phyloP scores from a whole-genome alignment of 2,113 vertebrate species.

The Equus przewalskii region DNA sequence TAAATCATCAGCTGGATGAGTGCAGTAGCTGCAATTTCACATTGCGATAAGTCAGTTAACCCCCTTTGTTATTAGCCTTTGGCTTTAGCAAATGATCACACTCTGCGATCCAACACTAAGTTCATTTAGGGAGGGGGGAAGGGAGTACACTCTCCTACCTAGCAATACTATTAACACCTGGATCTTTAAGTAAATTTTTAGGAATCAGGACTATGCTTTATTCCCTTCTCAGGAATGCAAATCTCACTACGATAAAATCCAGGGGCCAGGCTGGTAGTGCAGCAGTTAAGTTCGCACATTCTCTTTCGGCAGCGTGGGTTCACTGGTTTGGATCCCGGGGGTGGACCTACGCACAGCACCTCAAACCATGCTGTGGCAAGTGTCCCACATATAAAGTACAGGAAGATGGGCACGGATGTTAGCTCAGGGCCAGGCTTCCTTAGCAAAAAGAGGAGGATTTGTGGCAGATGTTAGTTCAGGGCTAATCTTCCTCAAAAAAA shows the following conservation, averaged over 20 bases:
- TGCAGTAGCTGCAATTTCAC: conserved; percentile 73
- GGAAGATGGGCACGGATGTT: too few relatives aligned
- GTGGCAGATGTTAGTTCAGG: too few relatives aligned
- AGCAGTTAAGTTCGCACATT: too few relatives aligned
- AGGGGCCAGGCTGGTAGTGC: background rate
- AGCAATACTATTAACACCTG: conserved; percentile 30
- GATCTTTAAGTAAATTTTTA: conserved; percentile 34
- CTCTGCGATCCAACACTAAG: conserved; percentile 60
- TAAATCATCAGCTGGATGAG: conserved; percentile 78
- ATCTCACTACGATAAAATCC: background rate
- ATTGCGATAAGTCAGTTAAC: conserved; percentile 80
- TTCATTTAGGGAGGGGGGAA: conserved; percentile 27
- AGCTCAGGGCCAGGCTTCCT: too few relatives aligned
- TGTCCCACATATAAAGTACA: too few relatives aligned
- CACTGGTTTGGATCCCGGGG: too few relatives aligned
- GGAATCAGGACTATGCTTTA: background rate
- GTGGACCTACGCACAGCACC: too few relatives aligned
- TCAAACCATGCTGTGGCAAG: too few relatives aligned
- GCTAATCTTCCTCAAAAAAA: too few relatives aligned
- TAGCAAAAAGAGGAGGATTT: too few relatives aligned
- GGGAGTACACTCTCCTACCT: background rate
- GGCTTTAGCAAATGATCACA: conserved; percentile 66
- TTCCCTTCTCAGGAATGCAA: background rate
- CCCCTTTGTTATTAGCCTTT: conserved; percentile 74
- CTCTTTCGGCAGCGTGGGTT: too few relatives aligned